phyloP scores from a whole-genome alignment of 2,888 invertebrate genomes.

The Leucozona laternaria region DNA sequence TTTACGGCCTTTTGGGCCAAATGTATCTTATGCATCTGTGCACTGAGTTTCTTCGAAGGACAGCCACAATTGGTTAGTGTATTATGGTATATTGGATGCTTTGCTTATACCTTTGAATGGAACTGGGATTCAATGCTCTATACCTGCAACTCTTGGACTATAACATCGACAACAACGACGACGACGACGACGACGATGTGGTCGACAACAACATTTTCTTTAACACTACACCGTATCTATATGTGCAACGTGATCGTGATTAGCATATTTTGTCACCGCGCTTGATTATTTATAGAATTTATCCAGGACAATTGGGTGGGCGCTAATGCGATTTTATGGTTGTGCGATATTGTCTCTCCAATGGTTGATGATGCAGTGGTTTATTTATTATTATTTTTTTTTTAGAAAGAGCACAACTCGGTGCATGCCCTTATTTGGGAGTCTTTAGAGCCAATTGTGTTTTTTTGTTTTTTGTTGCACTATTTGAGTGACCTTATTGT shows the following conservation, averaged over 20 bases:
- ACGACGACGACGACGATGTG: not conserved
- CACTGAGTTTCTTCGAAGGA: constrained; percentile 69
- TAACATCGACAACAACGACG: not conserved
- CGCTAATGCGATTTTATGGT: constrained; percentile 74
- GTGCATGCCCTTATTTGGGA: constrained; percentile 74
- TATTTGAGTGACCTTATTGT: constrained; percentile 69
- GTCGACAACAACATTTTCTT: constrained; percentile 40
- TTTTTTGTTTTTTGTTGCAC: constrained; percentile 51
- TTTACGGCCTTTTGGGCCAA: constrained; percentile 69
- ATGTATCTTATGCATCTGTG: constrained; percentile 60
- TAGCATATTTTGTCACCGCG: constrained; percentile 75
- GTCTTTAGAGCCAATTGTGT: constrained; percentile 69
- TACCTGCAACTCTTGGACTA: constrained; percentile 1
- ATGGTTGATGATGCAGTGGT: constrained; percentile 26
- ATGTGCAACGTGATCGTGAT: constrained; percentile 72
- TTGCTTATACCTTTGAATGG: constrained; percentile 21
- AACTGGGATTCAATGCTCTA: constrained; percentile 16
- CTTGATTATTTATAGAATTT: constrained; percentile 74
- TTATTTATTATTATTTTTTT: not conserved
- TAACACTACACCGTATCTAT: constrained; percentile 31
- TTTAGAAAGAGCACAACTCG: constrained; percentile 50
- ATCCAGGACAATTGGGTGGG: constrained; percentile 76
- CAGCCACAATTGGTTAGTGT: constrained; percentile 31
- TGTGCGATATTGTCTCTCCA: constrained; percentile 69
- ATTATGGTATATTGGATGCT: no score